Conservation (phyloP, 2,888 invertebrate genomes). For the Aspidiotus destructor region DNA sequence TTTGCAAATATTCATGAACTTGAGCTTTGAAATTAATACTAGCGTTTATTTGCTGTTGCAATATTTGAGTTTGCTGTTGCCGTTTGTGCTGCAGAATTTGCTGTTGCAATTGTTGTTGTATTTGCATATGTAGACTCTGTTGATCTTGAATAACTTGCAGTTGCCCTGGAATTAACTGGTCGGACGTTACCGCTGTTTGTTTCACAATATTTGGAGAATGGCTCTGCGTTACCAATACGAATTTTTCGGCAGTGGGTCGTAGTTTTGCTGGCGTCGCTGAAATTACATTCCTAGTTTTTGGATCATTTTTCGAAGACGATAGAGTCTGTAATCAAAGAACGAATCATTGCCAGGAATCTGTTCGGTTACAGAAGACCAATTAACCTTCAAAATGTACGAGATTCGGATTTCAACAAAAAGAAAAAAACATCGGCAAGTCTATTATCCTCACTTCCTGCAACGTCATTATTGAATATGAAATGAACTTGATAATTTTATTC, state of each 20-base stretch:
- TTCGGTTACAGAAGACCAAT: not conserved
- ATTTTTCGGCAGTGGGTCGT: slow-evolving; percentile 4
- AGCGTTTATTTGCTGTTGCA: slow-evolving; percentile 24
- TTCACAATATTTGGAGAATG: slow-evolving; percentile 17
- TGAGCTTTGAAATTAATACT: slow-evolving; percentile 28
- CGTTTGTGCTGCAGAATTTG: slow-evolving; percentile 29
- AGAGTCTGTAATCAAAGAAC: slow-evolving; percentile 6
- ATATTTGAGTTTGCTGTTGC: slow-evolving; percentile 23
- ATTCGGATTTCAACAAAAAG: not conserved
- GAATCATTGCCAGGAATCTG: too few relatives aligned
- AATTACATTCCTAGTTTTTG: slow-evolving; percentile 16
- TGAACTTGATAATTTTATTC: too few relatives aligned
- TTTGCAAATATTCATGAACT: slow-evolving; percentile 31
- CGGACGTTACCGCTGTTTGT: slow-evolving; percentile 16
- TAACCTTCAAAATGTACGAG: not conserved
- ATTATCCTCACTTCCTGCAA: not conserved
- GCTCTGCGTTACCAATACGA: not conserved
- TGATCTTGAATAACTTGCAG: slow-evolving; percentile 34
- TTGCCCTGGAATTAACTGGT: slow-evolving; percentile 26
- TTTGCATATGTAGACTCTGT: slow-evolving; percentile 29
- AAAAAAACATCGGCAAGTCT: not conserved
- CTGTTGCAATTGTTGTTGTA: slow-evolving; percentile 31
- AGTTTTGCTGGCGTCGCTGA: slow-evolving; percentile 3
- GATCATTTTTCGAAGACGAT: slow-evolving; percentile 18
- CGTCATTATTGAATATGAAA: too few relatives aligned